Conservation (phyloP, 2,888 invertebrate species). For the Drosophila nigricruria region DNA sequence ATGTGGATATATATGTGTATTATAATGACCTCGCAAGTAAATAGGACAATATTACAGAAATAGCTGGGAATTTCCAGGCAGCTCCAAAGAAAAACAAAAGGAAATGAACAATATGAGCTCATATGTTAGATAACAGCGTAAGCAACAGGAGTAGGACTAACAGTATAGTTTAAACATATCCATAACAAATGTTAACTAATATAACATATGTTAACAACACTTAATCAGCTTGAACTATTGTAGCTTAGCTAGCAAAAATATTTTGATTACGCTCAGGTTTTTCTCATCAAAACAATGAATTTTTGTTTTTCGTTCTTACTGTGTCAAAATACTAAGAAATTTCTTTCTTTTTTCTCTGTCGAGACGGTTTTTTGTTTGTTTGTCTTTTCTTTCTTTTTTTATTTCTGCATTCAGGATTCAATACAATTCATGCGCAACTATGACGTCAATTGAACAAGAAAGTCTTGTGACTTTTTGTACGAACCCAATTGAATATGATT, state of each 20-base stretch:
- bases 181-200: background rate
- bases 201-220: background rate
- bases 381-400: background rate
- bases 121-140: background rate
- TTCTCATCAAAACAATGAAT: constrained; percentile 4
- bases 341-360: background rate
- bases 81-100: constrained; percentile 4
- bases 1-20: background rate
- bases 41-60: constrained; percentile 38
- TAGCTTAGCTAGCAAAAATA: background rate
- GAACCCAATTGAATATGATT: constrained; percentile 32
- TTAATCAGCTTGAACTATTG: background rate
- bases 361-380: background rate
- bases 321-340: constrained; percentile 5
- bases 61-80: constrained; percentile 65
- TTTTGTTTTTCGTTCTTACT: constrained; percentile 6
- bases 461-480: constrained; percentile 30
- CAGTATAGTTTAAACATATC: background rate
- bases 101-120: background rate
- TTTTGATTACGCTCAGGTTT: background rate
- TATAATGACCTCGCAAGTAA: constrained; percentile 28
- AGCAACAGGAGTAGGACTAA: background rate
- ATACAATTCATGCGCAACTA: constrained; percentile 11
- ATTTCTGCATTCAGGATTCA: constrained; percentile 1
- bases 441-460: constrained; percentile 37